Percentiles rank a stretch among this genome's conserved stretches.
These are phyloP conservation scores for Trachythela sp. DNA, from an alignment of 64 coral and sea anemone genomes.

Conservation along the genomic window DNA sequence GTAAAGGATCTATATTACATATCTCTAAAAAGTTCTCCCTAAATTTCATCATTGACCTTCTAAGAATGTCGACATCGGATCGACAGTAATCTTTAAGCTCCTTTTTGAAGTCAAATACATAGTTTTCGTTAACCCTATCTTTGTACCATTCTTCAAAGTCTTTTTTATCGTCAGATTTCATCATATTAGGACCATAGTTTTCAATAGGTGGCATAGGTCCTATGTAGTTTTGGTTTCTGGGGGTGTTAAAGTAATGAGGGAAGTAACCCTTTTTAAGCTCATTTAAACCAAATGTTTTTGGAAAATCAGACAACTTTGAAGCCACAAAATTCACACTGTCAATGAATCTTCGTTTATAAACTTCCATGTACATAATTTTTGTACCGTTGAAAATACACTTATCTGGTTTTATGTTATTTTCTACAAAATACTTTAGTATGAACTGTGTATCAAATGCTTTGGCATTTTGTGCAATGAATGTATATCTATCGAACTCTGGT, in stretches of 20 bases:
- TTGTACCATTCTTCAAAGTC: constrained; percentile 36
- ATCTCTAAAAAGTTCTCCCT: neutral
- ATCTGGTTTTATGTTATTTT: no score
- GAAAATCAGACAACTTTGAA: no score
- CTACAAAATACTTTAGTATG: no score
- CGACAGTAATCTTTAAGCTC: constrained; percentile 50
- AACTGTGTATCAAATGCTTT: neutral
- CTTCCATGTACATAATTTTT: no score
- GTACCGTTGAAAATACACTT: no score
- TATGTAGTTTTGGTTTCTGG: constrained; percentile 26
- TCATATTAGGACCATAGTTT: constrained; percentile 38
- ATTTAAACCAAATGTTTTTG: no score
- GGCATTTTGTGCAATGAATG: neutral
- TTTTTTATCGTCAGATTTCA: constrained; percentile 5
- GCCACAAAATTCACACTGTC: no score
- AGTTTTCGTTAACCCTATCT: neutral
- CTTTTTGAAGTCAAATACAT: constrained; percentile 20
- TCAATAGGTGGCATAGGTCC: constrained; percentile 26
- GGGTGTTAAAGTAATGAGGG: no score
- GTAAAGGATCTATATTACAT: neutral
- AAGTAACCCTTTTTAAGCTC: no score
- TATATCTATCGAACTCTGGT: neutral
- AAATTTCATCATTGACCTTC: constrained; percentile 13
- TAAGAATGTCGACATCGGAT: constrained; percentile 36
- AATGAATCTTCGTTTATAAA: no score